Evolutionary conservation across 2,888 invertebrate species (phyloP), one percentile per base, ranked within the genome.

Genomic region (Actias luna): DNA sequence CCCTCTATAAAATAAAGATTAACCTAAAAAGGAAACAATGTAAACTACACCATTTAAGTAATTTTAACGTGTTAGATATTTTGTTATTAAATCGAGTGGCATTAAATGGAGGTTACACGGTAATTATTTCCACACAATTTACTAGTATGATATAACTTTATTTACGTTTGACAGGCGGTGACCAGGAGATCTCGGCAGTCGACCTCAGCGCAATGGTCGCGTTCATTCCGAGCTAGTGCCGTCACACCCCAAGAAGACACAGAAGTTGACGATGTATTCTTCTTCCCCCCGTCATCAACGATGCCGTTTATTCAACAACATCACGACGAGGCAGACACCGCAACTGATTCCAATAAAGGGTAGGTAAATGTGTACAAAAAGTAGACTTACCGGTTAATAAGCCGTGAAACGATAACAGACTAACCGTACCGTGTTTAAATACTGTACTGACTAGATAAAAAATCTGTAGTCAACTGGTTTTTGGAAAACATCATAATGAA

Each of bases 151-250:
- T 7, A 8, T 25, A 25, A 50, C 2, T 2, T 50, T 50, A 25
- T 50, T 50, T 50, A 18, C n/a, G 66, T 18, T 65, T 36, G 12
- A 0, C 77, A 90, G 90, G 89, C 86, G 63, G 90, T 97, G 76
- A 95, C 88, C 86, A 94, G 85, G 89, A 94, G 79, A 75, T 94
- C 84, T 85, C 94, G 79, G 80, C 94, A 83, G 88, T 95, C 78
- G 86, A 93, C 80, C 82, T 87, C 94, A 50, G 91, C 89, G 69
- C 95, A 95, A 73, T 95, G 95, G 93, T 96, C 97, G 33, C 93
- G 97, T 46, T 92, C 97, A 94, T 89, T 97, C 94, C 86, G 95
- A 89, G 69, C 95, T 93, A 69, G 89, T 63, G 93, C 72, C 83
- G 89, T 74, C 75, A 85, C 71, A 72, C 87, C 81, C 60, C 87